These are phyloP conservation scores for Leucania comma DNA, from an alignment of 2,888 invertebrate genomes.

Conservation along the genomic window DNA sequence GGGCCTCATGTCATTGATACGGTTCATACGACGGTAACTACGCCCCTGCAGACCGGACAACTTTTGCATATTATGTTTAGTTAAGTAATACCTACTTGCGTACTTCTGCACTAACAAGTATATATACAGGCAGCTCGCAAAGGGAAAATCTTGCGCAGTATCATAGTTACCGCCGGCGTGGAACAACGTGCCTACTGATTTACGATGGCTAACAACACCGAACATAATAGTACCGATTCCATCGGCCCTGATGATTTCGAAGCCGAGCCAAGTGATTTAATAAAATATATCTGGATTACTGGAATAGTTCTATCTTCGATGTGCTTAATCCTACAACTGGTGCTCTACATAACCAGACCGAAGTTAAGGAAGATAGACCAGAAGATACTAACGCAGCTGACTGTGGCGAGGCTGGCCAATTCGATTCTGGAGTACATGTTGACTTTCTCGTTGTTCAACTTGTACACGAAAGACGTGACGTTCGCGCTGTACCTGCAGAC, in stretches of 20 bases:
- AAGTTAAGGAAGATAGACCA: constrained; percentile 78
- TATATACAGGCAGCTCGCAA: no score
- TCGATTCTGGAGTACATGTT: constrained; percentile 72
- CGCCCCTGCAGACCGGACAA: no score
- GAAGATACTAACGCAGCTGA: constrained; percentile 76
- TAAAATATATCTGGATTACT: constrained; percentile 67
- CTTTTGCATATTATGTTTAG: no score
- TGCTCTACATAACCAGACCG: constrained; percentile 68
- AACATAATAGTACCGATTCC: constrained; percentile 4
- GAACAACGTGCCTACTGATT: not conserved
- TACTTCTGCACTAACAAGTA: no score
- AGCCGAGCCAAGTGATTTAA: not conserved
- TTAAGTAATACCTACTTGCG: no score
- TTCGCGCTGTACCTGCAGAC: constrained; percentile 73
- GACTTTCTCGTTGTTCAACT: constrained; percentile 23
- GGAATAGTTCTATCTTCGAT: constrained; percentile 73
- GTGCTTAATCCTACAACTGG: constrained; percentile 70
- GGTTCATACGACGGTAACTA: no score
- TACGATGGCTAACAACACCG: constrained; percentile 33
- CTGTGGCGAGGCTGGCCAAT: constrained; percentile 74
- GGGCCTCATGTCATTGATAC: no score
- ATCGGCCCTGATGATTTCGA: not conserved
- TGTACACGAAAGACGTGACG: constrained; percentile 48
- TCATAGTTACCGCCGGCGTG: not conserved
- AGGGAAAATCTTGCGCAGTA: not conserved